phyloP scores from a whole-genome alignment of 2,888 invertebrate genomes.

The Epinotia bilunana region DNA sequence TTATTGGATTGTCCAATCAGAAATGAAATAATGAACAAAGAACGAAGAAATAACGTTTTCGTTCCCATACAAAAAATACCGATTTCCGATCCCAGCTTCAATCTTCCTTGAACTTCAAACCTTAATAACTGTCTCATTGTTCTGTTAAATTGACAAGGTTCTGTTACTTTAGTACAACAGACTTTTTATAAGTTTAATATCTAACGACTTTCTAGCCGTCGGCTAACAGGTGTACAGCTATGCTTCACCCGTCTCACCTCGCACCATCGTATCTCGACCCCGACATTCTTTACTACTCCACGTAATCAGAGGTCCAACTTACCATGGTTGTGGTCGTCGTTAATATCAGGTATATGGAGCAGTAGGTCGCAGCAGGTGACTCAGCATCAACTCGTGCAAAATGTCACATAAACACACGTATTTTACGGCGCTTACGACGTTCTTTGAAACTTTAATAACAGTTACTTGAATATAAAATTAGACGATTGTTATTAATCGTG shows the following conservation, averaged over 20 bases:
- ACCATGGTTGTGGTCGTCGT: neutral
- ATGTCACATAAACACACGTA: neutral
- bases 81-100: no score
- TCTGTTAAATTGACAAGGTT: neutral
- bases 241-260: neutral
- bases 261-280: neutral
- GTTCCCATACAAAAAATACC: no score
- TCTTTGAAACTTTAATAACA: neutral
- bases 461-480: conserved; percentile 5
- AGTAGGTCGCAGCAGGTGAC: conserved; percentile 2
- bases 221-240: conserved; percentile 11
- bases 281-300: neutral
- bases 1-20: no score
- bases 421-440: neutral
- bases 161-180: neutral
- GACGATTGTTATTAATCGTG: conserved; percentile 13
- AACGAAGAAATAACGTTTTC: no score
- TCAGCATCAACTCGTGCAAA: neutral
- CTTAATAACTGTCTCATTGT: neutral
- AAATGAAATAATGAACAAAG: no score
- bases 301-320: neutral
- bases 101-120: no score
- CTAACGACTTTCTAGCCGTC: conserved; percentile 8
- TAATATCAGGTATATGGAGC: neutral
- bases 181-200: neutral